Percentiles rank a stretch among this genome's conserved stretches.
Conservation (phyloP, 2,797 vertebrate genomes). For the Tangara arthus region DNA sequence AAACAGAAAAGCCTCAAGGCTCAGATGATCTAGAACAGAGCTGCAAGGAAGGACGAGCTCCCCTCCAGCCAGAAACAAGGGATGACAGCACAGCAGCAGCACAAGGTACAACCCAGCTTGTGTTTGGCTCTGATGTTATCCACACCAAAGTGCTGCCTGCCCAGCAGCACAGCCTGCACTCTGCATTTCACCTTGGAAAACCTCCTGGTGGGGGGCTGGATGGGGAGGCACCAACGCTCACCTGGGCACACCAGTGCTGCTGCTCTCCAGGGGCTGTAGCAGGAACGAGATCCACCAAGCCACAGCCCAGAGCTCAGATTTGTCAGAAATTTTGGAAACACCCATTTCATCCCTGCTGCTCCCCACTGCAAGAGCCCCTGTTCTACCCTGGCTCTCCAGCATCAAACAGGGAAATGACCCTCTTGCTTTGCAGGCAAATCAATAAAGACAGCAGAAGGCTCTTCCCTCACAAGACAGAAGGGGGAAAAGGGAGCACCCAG, state of each 20-base stretch:
- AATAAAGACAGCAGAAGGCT: background rate
- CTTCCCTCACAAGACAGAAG: background rate
- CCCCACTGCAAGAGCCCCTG: background rate
- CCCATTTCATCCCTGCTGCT: background rate
- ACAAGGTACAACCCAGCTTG: accelerated
- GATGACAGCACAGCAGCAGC: background rate
- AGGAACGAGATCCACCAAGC: background rate
- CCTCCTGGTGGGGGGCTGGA: background rate
- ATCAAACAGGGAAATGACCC: accelerated
- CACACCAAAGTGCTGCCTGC: background rate
- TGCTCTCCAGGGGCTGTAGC: accelerated
- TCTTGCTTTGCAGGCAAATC: background rate
- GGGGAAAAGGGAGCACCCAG: accelerated
- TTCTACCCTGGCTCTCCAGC: background rate
- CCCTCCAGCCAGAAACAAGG: background rate
- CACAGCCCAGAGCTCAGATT: background rate
- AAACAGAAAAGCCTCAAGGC: background rate
- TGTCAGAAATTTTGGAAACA: accelerated
- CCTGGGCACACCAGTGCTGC: accelerated
- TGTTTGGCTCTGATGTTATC: accelerated
- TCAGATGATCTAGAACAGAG: background rate
- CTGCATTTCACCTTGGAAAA: accelerated
- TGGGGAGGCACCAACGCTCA: accelerated
- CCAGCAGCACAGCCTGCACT: accelerated
- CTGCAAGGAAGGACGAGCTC: background rate